Evolutionary conservation across 2,888 invertebrate species (phyloP).

Genomic region (Sclerodermus sp.): DNA sequence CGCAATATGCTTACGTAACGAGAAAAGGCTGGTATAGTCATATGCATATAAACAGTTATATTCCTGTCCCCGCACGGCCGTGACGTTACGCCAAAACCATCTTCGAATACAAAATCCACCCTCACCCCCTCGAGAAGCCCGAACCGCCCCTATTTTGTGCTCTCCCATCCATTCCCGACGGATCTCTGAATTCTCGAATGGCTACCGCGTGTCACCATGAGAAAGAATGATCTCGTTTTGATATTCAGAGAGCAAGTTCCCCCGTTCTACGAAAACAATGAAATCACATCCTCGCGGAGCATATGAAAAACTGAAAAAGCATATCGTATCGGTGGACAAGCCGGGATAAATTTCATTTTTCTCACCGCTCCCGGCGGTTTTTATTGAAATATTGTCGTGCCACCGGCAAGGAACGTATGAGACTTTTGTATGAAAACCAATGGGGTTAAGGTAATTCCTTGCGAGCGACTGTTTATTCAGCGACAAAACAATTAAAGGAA

Average conservation of each 20-base stretch:
- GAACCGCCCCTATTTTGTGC: background rate
- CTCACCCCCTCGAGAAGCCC: slow-evolving; percentile 13
- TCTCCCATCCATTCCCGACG: background rate
- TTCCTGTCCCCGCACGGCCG: slow-evolving; percentile 41
- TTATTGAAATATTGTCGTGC: too few species aligned
- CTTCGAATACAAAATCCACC: slow-evolving; percentile 45
- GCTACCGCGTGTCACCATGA: background rate
- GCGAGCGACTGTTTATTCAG: too few species aligned
- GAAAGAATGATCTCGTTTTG: background rate
- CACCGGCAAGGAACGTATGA: too few species aligned
- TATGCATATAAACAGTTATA: slow-evolving; percentile 49
- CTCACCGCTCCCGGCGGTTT: too few species aligned
- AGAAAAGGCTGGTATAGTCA: slow-evolving; percentile 21
- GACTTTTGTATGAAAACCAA: too few species aligned
- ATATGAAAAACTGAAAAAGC: too few species aligned
- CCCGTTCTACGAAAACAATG: background rate
- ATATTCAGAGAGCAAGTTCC: background rate
- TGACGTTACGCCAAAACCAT: slow-evolving; percentile 46
- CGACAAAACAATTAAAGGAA: too few species aligned
- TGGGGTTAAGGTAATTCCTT: too few species aligned
- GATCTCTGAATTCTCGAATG: slow-evolving; percentile 4
- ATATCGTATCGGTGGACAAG: too few species aligned
- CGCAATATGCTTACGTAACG: slow-evolving; percentile 39
- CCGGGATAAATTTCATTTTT: too few species aligned
- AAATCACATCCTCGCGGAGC: background rate